Percentiles rank a stretch among this genome's conserved stretches.
These are phyloP conservation scores for Hoplostethus atlanticus DNA, from an alignment of 2,797 vertebrate species.

Conservation along the genomic window DNA sequence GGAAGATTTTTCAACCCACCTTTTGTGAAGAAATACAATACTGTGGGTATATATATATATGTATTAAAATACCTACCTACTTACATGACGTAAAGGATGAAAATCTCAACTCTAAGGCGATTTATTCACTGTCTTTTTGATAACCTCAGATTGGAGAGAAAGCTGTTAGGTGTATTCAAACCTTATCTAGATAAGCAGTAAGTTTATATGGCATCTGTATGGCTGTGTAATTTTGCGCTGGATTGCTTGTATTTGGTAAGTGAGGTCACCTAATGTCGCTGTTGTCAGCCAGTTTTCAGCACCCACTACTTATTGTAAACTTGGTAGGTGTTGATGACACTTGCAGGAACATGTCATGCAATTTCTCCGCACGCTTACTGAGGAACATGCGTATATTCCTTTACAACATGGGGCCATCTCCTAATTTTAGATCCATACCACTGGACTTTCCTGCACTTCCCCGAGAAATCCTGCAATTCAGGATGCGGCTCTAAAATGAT, in stretches of 20 bases:
- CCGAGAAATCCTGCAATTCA: conserved; percentile 6
- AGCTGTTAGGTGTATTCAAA: conserved; percentile 48
- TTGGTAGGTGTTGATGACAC: conserved; percentile 34
- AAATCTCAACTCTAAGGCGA: conserved; percentile 39
- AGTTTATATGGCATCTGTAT: conserved; percentile 32
- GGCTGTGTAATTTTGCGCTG: conserved; percentile 45
- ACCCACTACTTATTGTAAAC: conserved; percentile 39
- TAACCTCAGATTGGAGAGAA: conserved; percentile 62
- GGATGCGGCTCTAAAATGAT: conserved; percentile 23
- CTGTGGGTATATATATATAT: conserved; percentile 27
- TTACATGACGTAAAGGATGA: conserved; percentile 57
- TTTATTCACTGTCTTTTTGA: conserved; percentile 58
- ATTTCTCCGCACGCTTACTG: conserved; percentile 12
- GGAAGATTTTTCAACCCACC: conserved; percentile 14
- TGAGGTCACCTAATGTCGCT: conserved; percentile 45
- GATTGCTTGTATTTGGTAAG: conserved; percentile 44
- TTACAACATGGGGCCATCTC: conserved; percentile 16
- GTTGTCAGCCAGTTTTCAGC: conserved; percentile 32
- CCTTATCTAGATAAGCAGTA: conserved; percentile 18
- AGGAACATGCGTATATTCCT: conserved; percentile 46
- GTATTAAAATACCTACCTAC: conserved; percentile 47
- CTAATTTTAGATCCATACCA: background rate
- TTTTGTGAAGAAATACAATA: conserved; percentile 48
- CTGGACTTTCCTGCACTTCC: conserved; percentile 9
- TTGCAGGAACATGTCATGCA: conserved; percentile 34